These are phyloP conservation scores for Hydrotaea cyrtoneurina DNA, from an alignment of 2,888 invertebrate species.

Conservation along the genomic window DNA sequence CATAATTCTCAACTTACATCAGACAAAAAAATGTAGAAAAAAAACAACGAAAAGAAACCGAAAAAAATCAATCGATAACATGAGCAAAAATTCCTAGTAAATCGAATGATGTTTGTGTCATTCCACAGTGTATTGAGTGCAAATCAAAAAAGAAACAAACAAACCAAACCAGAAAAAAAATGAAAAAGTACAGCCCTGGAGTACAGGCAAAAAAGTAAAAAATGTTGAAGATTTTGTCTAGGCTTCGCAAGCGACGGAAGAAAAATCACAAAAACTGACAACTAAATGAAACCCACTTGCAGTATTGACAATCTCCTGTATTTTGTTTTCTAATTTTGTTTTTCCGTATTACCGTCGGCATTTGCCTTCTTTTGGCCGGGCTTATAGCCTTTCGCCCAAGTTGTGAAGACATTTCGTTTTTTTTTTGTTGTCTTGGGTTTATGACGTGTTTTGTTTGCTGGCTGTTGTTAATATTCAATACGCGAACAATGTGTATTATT, in stretches of 20 bases:
- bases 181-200: no score
- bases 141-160: no score
- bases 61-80: neutral
- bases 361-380: neutral
- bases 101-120: no score
- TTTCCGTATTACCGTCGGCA: neutral
- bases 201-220: no score
- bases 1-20: neutral
- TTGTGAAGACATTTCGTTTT: neutral
- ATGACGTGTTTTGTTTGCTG: neutral
- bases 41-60: neutral
- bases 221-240: no score
- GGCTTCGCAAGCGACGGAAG: no score
- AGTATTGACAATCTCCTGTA: neutral
- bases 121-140: no score
- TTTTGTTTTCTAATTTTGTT: neutral
- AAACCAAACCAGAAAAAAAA: no score
- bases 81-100: no score
- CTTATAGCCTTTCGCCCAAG: neutral
- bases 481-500: neutral
- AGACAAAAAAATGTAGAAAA: neutral
- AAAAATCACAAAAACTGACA: no score
- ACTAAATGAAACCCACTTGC: neutral
- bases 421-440: neutral
- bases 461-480: conserved; percentile 27